These are phyloP conservation scores for Bombus cullumanus DNA, from an alignment of 1,140 invertebrate genomes.

Conservation along the genomic window DNA sequence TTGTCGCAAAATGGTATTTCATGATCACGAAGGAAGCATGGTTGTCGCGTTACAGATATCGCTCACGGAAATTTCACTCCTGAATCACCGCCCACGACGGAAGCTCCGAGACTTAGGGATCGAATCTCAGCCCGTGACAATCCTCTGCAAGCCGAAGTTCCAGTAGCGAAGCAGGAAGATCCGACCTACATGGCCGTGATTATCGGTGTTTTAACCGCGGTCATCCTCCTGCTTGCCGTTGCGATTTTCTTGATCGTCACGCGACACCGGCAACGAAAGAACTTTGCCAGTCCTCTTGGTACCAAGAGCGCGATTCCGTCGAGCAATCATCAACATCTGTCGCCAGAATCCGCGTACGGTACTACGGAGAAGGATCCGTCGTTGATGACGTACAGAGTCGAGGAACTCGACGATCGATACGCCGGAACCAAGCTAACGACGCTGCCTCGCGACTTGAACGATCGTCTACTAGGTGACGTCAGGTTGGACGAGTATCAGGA, in stretches of 20 bases:
- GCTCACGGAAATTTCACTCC: slow-evolving; percentile 83
- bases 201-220: slow-evolving; percentile 86
- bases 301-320: slow-evolving; percentile 79
- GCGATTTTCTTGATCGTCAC: slow-evolving; percentile 85
- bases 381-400: slow-evolving; percentile 80
- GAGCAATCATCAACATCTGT: slow-evolving; percentile 80
- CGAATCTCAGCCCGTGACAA: slow-evolving; percentile 77
- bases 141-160: slow-evolving; percentile 77
- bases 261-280: slow-evolving; percentile 85
- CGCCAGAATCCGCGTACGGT: slow-evolving; percentile 80
- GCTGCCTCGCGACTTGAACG: slow-evolving; percentile 80
- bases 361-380: slow-evolving; percentile 81
- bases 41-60: slow-evolving; percentile 75
- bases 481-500: slow-evolving; percentile 83
- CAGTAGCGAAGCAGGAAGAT: slow-evolving; percentile 82
- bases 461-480: slow-evolving; percentile 80
- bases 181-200: slow-evolving; percentile 87
- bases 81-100: slow-evolving; percentile 79
- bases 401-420: slow-evolving; percentile 81
- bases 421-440: slow-evolving; percentile 79
- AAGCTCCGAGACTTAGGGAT: slow-evolving; percentile 81
- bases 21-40: background rate
- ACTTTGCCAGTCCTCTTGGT: slow-evolving; percentile 82
- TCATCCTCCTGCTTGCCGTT: slow-evolving; percentile 85
- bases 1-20: background rate